Conservation (phyloP, 2,888 invertebrate species). For the Nomada lathburiana region DNA sequence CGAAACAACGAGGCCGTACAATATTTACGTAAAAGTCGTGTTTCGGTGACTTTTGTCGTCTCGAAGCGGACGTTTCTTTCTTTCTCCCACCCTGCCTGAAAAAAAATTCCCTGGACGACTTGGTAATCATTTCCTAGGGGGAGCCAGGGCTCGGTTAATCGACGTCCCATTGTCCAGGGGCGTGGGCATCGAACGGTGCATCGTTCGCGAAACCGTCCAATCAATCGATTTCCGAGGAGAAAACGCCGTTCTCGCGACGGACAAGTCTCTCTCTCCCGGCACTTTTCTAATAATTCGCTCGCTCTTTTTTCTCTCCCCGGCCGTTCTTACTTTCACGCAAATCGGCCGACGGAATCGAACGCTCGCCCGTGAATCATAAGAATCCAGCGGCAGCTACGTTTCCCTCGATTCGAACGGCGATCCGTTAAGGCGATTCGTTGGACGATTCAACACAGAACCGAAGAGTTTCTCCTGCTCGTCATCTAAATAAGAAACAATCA, state of each 20-base stretch:
- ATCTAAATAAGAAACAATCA: background rate
- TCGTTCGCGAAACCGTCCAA: slow-evolving; percentile 41
- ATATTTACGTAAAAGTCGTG: background rate
- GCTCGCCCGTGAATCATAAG: slow-evolving; percentile 16
- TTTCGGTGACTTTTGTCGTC: background rate
- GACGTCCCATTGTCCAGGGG: slow-evolving; percentile 37
- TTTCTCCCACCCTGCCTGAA: background rate
- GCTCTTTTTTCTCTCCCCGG: background rate
- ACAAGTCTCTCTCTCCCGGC: slow-evolving; percentile 24
- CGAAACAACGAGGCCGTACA: background rate
- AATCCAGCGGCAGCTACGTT: background rate
- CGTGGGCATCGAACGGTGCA: slow-evolving; percentile 36
- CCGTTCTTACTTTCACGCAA: slow-evolving; percentile 32
- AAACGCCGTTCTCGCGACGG: slow-evolving; percentile 28
- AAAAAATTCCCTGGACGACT: slow-evolving; percentile 39
- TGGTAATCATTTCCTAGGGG: slow-evolving; percentile 29
- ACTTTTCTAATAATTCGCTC: slow-evolving; percentile 33
- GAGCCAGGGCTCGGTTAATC: slow-evolving; percentile 24
- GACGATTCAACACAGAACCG: background rate
- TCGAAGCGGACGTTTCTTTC: background rate
- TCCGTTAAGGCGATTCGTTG: background rate
- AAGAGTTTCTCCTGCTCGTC: background rate
- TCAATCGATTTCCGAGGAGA: slow-evolving; percentile 7
- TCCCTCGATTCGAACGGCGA: background rate
- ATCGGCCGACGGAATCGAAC: slow-evolving; percentile 23